These are phyloP conservation scores for Hydractinia echinata DNA, from an alignment of 30 jellyfish, hydroid and myxozoan species.

Conservation along the genomic window DNA sequence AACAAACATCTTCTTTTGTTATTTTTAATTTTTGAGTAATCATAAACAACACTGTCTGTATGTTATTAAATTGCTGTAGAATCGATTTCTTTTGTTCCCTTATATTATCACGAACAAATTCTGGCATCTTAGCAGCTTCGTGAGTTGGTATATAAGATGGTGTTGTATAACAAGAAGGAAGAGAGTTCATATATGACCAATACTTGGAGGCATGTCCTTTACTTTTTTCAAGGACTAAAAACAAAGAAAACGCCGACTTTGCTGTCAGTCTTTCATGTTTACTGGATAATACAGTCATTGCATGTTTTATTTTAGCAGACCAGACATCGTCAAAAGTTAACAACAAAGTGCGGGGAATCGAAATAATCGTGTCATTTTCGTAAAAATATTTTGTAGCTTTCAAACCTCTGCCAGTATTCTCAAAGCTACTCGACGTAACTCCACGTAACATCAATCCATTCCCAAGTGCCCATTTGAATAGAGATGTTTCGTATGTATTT, in stretches of 20 bases:
- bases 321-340: conserved; percentile 33
- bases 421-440: conserved; percentile 15
- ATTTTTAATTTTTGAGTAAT: background rate
- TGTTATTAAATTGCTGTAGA: background rate
- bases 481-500: background rate
- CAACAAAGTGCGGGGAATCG: conserved; percentile 30
- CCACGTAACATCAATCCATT: conserved; percentile 33
- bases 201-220: conserved; percentile 28
- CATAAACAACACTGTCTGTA: background rate
- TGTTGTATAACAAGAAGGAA: conserved; percentile 33
- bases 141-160: conserved; percentile 33
- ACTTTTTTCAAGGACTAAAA: conserved; percentile 26
- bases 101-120: background rate
- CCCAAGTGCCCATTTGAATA: conserved; percentile 24
- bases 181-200: conserved; percentile 15
- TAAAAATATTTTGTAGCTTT: conserved; percentile 21
- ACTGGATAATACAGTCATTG: background rate
- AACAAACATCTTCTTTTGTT: conserved; percentile 27
- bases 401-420: conserved; percentile 42
- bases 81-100: conserved; percentile 1
- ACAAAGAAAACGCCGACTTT: conserved; percentile 17
- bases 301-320: background rate
- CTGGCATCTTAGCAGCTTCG: conserved; percentile 11
- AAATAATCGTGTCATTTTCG: conserved; percentile 9
- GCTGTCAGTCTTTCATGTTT: background rate